Evolutionary conservation across 1,140 invertebrate genomes (phyloP), one percentile per base, ranked within the genome.

Genomic region (Leptinotarsa undecemlineata): DNA sequence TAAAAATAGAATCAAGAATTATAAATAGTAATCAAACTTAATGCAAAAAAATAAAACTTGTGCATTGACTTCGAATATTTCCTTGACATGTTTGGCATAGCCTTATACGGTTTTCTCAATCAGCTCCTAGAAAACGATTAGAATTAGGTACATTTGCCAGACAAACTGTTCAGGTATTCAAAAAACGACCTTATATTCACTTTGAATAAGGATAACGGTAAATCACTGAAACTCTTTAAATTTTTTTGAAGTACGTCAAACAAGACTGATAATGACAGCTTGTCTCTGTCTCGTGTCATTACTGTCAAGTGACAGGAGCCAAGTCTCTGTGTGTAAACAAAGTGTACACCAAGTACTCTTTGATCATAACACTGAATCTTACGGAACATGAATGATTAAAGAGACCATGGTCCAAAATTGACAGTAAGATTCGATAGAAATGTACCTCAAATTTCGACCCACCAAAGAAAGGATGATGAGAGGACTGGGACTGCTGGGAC

Each of bases 21-120:
- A 57, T 66, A 71, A 51, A 75, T 72, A 75, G 66, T n/a, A 77
- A 71, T 68, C 60, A 33, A 72, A 77, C 33, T 42, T 11, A 42
- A 71, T 71, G 48, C 11, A 69, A 70, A 68, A 74, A 71, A 74
- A 61, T 23, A 68, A 33, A 47, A 48, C 62, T 62, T 75, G 19
- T 68, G 21, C 20, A 66, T 42, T n/a, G 71, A 67, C 42, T 71
- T 74, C 19, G 73, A 72, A 74, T 63, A 70, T 77, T 81, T 79
- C 77, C 77, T 77, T 79, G 76, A 79, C 77, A 80, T 78, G 60
- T 79, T 80, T 78, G 71, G n/a, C 69, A 76, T 74, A 62, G 61
- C 78, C 75, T 76, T 79, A 76, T 75, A 80, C 74, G 77, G 74
- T 74, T 77, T 75, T 80, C 62, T 72, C 57, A 21, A 57, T 57